Base-by-base conservation (phyloP, 2,797 vertebrate genomes). In the Pelobates cultripes region DNA sequence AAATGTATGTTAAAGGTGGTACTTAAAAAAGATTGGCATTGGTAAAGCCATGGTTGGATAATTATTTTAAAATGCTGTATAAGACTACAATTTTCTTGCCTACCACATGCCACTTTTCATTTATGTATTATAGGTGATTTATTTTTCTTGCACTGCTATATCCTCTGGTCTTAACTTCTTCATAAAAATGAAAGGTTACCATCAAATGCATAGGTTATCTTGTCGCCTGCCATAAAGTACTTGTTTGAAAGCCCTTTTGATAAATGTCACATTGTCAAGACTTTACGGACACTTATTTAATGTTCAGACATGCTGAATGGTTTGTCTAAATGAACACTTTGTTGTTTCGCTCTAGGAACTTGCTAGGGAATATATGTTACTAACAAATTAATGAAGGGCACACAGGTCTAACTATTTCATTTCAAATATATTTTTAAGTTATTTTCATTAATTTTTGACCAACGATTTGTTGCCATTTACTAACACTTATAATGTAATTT, bases 161-260 rank as follows among this genome's bases (percentile, higher is more conserved):
- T 83, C 73, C 63, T 45, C 57, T 79, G 70, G 82, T 71, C 73
- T 43, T 77, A 70, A 66, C 78, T 81, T 83, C 75, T 41, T 85
- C 75, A 14, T 83, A 51, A 55, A 81, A 87, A 83, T 78, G 71
- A 87, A 84, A 86, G 85, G 80, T 85, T 85, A 85, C 53, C 55
- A 71, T 72, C 51, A 44, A 75, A 85, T 81, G 75, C 72, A 69
- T 77, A 75, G 14, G 63, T 67, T 69, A 60, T 53, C 76, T 85
- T 82, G 78, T 86, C 84, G 86, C 84, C 84, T 87, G 86, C 80
- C 80, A n/a, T 67, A 42, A 81, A 81, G 72, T 43, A 85, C 75
- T 81, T 73, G 3, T 66, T 72, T 53, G 63, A 81, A 68, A 81
- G 60, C 6, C 2, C 44, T 78, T 71, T 83, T 83, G 84, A 86